phyloP scores from a whole-genome alignment of 1,140 invertebrate genomes.

The Saccostrea echinata region DNA sequence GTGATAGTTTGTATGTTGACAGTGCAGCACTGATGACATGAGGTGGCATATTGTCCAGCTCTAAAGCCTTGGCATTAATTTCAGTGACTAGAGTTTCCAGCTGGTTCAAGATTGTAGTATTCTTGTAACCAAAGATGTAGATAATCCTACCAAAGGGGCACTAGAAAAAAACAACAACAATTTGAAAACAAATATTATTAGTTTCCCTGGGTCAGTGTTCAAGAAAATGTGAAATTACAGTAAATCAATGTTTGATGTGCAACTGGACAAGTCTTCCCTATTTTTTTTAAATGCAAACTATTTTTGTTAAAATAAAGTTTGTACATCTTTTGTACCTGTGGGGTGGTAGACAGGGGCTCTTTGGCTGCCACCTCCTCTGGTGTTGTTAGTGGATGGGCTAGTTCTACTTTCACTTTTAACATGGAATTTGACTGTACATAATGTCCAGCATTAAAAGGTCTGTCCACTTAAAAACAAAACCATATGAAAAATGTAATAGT shows the following conservation, averaged over 20 bases:
- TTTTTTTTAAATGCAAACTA: background rate
- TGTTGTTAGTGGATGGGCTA: slow-evolving; percentile 73
- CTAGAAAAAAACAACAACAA: slow-evolving; percentile 65
- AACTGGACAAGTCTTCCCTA: too few relatives aligned
- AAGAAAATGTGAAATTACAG: too few relatives aligned
- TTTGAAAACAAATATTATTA: too few relatives aligned
- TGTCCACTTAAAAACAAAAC: slow-evolving; percentile 66
- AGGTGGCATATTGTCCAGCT: slow-evolving; percentile 74
- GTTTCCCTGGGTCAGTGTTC: too few relatives aligned
- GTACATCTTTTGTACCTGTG: slow-evolving; percentile 59
- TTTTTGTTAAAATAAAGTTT: background rate
- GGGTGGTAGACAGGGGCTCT: slow-evolving; percentile 57
- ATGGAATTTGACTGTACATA: slow-evolving; percentile 71
- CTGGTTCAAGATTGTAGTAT: slow-evolving; percentile 68
- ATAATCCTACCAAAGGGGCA: slow-evolving; percentile 78
- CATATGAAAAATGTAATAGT: background rate
- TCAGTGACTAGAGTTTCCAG: slow-evolving; percentile 70
- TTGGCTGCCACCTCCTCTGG: slow-evolving; percentile 67
- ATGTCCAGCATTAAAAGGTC: slow-evolving; percentile 71
- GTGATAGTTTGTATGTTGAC: slow-evolving; percentile 78
- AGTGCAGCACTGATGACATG: slow-evolving; percentile 77
- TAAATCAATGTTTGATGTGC: background rate
- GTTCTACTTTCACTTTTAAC: slow-evolving; percentile 75
- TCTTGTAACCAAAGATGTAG: slow-evolving; percentile 75
- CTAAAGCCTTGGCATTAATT: slow-evolving; percentile 75